A percentile compares a stretch with the other conserved stretches of the same genome.
phyloP scores from a whole-genome alignment of 2,888 invertebrate genomes.

The Coremacera marginata region DNA sequence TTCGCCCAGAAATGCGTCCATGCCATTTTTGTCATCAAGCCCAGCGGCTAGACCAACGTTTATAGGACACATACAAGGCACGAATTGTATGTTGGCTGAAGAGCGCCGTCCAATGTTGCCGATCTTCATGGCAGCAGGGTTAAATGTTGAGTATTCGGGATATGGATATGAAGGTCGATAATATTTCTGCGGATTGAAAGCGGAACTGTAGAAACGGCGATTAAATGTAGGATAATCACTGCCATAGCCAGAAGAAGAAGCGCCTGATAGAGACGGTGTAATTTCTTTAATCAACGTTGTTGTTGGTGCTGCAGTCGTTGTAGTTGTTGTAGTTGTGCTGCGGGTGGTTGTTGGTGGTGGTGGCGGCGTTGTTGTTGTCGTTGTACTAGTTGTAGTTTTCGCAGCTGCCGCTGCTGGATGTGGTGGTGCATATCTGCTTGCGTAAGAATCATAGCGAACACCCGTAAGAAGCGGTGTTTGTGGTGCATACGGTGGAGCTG shows the following conservation, averaged over 20 bases:
- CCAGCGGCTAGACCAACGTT: conserved; percentile 53
- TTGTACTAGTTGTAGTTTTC: conserved; percentile 43
- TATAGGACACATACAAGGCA: conserved; percentile 67
- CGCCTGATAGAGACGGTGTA: conserved; percentile 33
- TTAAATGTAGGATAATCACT: conserved; percentile 60
- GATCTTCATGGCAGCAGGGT: conserved; percentile 44
- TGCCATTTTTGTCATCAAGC: conserved; percentile 31
- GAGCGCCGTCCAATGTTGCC: not conserved
- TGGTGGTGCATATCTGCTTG: conserved; percentile 49
- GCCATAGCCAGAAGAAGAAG: conserved; percentile 41
- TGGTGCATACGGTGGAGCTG: conserved; percentile 38
- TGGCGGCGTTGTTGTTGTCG: conserved; percentile 43
- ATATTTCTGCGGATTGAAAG: conserved; percentile 51
- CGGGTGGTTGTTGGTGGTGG: conserved; percentile 43
- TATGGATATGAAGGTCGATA: conserved; percentile 65
- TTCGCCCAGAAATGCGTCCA: conserved; percentile 42
- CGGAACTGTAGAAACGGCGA: conserved; percentile 55
- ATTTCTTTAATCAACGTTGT: conserved; percentile 33
- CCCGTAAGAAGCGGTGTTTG: conserved; percentile 56
- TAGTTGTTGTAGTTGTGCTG: conserved; percentile 46
- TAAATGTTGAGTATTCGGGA: conserved; percentile 62
- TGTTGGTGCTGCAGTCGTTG: conserved; percentile 44
- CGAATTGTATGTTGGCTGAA: conserved; percentile 56
- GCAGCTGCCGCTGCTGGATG: conserved; percentile 49
- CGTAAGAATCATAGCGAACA: conserved; percentile 56